Conservation (phyloP, 2,113 vertebrate genomes). For the Centropus bengalensis region DNA sequence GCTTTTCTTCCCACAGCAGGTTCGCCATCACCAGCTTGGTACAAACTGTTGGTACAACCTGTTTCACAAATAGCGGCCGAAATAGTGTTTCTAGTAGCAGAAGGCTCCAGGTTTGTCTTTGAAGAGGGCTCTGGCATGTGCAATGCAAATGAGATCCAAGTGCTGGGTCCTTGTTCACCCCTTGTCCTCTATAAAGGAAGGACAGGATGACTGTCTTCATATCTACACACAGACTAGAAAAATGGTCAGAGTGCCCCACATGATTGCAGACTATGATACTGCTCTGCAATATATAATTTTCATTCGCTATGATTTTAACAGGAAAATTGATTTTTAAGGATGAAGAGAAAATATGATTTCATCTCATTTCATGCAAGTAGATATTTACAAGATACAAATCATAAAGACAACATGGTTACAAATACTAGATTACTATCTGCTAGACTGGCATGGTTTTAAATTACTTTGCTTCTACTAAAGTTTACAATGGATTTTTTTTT, state of each 20-base stretch:
- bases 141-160: too few relatives aligned
- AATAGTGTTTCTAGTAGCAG: fast-evolving
- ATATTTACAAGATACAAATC: background rate
- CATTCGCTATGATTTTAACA: background rate
- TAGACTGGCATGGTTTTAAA: background rate
- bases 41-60: background rate
- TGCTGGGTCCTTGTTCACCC: background rate
- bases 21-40: background rate
- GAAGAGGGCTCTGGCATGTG: fast-evolving
- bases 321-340: background rate
- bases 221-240: background rate
- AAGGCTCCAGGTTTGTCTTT: background rate
- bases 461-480: background rate
- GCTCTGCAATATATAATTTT: background rate
- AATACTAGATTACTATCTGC: background rate
- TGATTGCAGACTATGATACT: background rate
- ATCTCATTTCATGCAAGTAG: background rate
- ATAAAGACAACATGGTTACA: background rate
- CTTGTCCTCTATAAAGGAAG: background rate
- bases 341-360: background rate
- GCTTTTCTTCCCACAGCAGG: background rate
- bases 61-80: background rate
- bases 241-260: background rate
- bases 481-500: background rate
- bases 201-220: background rate